A percentile compares a stretch with the other conserved stretches of the same genome.
Evolutionary conservation across 2,888 invertebrate genomes (phyloP).

Genomic region (Drosophila paramelanica): DNA sequence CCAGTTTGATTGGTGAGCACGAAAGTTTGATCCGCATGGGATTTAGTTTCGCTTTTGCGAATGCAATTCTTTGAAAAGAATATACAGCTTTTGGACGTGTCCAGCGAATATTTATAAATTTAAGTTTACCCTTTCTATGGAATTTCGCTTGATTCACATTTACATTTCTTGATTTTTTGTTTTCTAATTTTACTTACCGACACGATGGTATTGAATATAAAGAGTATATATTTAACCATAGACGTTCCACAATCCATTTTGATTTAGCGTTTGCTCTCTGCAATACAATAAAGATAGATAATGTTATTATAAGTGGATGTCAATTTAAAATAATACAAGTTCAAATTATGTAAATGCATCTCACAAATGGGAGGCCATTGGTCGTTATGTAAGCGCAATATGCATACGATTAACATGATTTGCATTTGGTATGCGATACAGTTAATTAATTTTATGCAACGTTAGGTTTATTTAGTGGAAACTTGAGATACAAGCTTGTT

Average conservation of each 20-base stretch:
- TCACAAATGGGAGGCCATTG: background rate
- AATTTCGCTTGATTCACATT: constrained; percentile 4
- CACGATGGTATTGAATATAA: constrained; percentile 91
- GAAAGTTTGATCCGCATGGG: constrained; percentile 5
- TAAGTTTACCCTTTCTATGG: background rate
- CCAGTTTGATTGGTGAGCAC: constrained; percentile 13
- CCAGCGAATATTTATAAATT: background rate
- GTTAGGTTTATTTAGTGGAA: constrained; percentile 12
- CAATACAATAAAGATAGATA: constrained; percentile 14
- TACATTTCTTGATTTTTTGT: background rate
- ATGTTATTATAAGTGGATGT: constrained; percentile 3
- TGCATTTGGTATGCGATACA: constrained; percentile 13
- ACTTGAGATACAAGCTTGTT: constrained; percentile 5
- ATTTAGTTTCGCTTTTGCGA: constrained; percentile 1
- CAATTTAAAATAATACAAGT: constrained; percentile 14
- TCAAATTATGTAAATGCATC: constrained; percentile 32
- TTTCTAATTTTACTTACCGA: constrained; percentile 87
- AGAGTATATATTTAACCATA: constrained; percentile 92
- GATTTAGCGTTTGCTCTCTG: constrained; percentile 40
- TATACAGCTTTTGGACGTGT: background rate
- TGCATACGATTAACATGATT: constrained; percentile 24
- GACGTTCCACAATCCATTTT: constrained; percentile 90
- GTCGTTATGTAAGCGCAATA: constrained; percentile 18
- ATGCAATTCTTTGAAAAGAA: constrained; percentile 13
- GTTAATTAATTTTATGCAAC: constrained; percentile 28